A percentile compares a stretch with the other conserved stretches of the same genome.
Evolutionary conservation across 2,113 vertebrate species (phyloP).

Genomic region (Scalopus aquaticus): DNA sequence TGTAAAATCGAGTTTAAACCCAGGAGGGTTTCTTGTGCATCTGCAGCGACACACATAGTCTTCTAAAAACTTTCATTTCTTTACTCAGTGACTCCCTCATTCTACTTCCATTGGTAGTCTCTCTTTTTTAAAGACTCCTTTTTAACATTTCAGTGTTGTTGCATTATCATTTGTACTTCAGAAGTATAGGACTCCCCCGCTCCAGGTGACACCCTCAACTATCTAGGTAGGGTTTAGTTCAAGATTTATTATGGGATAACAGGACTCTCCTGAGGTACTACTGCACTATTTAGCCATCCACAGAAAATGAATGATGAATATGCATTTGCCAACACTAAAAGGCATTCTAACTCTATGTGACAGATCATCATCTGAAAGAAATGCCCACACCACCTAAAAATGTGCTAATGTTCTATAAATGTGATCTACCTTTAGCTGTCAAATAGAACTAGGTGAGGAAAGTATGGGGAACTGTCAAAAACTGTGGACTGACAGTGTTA

Average conservation of each 20-base stretch:
- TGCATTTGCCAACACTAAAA: constrained; percentile 15
- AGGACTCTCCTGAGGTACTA: neutral
- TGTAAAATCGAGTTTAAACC: neutral
- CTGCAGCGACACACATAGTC: neutral
- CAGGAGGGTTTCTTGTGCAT: neutral
- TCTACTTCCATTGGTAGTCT: neutral
- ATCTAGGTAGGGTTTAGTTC: neutral
- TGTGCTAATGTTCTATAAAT: neutral
- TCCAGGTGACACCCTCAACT: neutral
- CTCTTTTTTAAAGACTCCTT: neutral
- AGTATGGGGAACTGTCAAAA: neutral
- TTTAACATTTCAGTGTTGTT: neutral
- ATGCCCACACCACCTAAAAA: neutral
- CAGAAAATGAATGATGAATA: neutral
- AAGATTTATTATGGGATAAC: neutral
- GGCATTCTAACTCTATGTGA: neutral
- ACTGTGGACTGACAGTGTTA: neutral
- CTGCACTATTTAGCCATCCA: neutral
- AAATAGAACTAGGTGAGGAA: constrained; percentile 5
- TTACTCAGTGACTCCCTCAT: rapidly evolving
- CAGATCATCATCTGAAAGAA: constrained; percentile 18
- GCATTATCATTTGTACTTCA: no score
- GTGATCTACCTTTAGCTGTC: neutral
- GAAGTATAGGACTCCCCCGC: no score
- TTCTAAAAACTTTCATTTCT: neutral